Conservation (phyloP, 2,113 vertebrate genomes). For the Aythya baeri region DNA sequence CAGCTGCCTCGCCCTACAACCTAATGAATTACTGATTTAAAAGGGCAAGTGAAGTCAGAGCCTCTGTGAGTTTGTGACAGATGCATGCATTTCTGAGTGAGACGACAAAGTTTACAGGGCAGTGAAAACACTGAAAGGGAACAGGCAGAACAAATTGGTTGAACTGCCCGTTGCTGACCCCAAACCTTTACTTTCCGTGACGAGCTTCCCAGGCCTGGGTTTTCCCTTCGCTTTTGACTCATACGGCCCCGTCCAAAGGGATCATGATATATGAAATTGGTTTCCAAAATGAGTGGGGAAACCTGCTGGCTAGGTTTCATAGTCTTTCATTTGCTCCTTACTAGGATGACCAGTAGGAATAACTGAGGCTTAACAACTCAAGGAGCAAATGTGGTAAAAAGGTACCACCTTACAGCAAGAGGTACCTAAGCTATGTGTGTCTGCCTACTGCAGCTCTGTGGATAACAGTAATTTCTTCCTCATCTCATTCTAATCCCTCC, state of each 20-base stretch:
- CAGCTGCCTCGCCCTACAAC: constrained; percentile 7
- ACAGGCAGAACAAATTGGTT: not conserved
- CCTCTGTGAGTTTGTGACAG: not conserved
- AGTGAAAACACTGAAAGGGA: not conserved
- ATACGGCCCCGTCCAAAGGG: not conserved
- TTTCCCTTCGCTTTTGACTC: not conserved
- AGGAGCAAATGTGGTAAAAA: not conserved
- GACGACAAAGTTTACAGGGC: not conserved
- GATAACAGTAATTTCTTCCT: not conserved
- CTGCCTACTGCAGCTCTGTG: not conserved
- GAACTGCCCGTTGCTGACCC: not conserved
- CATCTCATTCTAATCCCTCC: not conserved
- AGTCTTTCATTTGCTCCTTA: not conserved
- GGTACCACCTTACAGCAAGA: not conserved
- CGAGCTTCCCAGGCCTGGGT: not conserved
- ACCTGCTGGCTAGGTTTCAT: not conserved
- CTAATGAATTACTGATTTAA: constrained; percentile 25
- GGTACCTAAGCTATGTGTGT: not conserved
- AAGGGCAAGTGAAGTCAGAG: constrained; percentile 15
- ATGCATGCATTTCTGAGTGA: not conserved
- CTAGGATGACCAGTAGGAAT: not conserved
- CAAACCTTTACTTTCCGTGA: not conserved
- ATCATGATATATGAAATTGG: not conserved
- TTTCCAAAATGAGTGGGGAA: not conserved
- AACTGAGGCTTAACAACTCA: not conserved